A percentile compares a stretch with the other conserved stretches of the same genome.
Conservation (phyloP, 2,797 vertebrate species). For the Anniella stebbinsi region DNA sequence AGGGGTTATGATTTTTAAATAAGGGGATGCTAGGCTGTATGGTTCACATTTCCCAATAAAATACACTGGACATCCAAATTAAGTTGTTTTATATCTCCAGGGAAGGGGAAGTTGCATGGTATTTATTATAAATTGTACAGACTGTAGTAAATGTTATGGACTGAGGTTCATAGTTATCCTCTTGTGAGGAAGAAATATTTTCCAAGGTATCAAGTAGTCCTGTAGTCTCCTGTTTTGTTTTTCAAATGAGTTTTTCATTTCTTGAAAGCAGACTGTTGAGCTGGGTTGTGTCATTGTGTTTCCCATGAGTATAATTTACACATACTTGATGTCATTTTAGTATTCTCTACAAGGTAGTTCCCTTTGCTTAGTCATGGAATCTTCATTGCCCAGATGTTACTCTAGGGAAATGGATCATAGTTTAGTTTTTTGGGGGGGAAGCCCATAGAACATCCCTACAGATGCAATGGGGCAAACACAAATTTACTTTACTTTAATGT, state of each 20-base stretch:
- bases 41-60: background rate
- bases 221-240: background rate
- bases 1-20: background rate
- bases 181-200: background rate
- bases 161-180: constrained; percentile 10
- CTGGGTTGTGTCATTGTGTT: background rate
- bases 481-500: constrained; percentile 17
- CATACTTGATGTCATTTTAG: constrained; percentile 20
- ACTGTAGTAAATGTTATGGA: background rate
- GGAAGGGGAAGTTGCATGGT: constrained; percentile 17
- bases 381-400: constrained; percentile 15
- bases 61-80: background rate
- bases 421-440: background rate
- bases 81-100: background rate
- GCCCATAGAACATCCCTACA: background rate
- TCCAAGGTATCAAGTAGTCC: background rate
- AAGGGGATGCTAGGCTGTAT: background rate
- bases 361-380: constrained; percentile 43
- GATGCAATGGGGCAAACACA: background rate
- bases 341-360: constrained; percentile 48
- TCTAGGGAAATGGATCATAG: constrained; percentile 17
- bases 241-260: background rate
- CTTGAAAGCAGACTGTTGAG: background rate
- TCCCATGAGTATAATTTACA: constrained; percentile 24
- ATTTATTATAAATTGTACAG: background rate